Conservation (phyloP, 2,113 vertebrate species). For the Menura novaehollandiae region DNA sequence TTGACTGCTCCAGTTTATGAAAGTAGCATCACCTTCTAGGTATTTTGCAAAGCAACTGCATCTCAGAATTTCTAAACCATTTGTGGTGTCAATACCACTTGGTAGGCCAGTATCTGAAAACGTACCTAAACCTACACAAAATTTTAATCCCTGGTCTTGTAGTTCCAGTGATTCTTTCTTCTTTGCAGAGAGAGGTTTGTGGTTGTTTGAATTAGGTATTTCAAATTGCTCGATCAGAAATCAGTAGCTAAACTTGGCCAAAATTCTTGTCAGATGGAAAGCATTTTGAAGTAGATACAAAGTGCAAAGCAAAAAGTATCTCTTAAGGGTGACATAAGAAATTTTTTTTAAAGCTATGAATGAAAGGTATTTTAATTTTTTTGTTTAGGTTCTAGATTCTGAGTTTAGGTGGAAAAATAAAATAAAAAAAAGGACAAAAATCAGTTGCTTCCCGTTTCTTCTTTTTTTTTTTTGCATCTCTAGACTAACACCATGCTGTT, state of each 20-base stretch:
- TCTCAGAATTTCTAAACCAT: not conserved
- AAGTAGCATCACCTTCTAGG: not conserved
- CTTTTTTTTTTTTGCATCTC: not conserved
- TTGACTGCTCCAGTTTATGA: not conserved
- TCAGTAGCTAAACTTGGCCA: not conserved
- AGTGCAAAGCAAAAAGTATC: not conserved
- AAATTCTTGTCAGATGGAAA: not conserved
- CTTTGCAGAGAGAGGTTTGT: not conserved
- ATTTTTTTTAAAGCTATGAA: not conserved
- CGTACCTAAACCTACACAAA: not conserved
- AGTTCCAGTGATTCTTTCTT: not conserved
- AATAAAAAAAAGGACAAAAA: not conserved
- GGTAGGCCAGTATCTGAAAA: not conserved
- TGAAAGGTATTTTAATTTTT: not conserved
- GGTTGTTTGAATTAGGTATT: not conserved
- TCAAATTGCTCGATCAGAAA: not conserved
- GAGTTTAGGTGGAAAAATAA: rapidly evolving
- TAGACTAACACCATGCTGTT: not conserved
- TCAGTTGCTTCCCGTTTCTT: not conserved
- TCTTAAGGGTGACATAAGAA: not conserved
- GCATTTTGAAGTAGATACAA: not conserved
- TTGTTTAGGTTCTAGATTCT: not conserved
- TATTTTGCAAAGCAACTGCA: not conserved
- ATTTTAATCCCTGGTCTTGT: not conserved
- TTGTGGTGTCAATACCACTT: not conserved